Conservation (phyloP, 2,888 invertebrate genomes). For the Catonia carolina region DNA sequence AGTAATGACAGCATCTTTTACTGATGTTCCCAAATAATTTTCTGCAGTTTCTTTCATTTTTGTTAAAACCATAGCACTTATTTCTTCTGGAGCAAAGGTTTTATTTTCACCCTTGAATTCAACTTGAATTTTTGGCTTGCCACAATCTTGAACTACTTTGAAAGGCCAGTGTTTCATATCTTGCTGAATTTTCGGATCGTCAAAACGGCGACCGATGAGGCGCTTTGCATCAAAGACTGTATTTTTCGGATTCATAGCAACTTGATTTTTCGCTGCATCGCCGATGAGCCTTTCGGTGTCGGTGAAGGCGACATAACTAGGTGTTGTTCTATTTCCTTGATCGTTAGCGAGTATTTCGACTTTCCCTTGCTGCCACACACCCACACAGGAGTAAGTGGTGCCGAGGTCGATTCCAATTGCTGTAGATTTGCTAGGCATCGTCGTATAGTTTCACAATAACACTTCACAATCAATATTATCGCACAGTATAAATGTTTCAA, state of each 20-base stretch:
- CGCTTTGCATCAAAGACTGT: too few relatives aligned
- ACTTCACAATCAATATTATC: too few relatives aligned
- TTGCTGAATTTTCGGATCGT: constrained; percentile 61
- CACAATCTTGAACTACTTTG: constrained; percentile 66
- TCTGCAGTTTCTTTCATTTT: constrained; percentile 49
- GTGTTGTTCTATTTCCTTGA: too few relatives aligned
- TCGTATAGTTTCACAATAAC: too few relatives aligned
- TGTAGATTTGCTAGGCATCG: constrained; percentile 43
- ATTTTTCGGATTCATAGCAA: too few relatives aligned
- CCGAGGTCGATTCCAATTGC: constrained; percentile 75
- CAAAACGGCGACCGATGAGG: too few relatives aligned
- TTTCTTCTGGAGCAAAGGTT: too few relatives aligned
- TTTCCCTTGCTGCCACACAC: constrained; percentile 39
- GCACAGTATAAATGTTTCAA: too few relatives aligned
- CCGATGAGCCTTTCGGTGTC: too few relatives aligned
- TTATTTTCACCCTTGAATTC: constrained; percentile 59
- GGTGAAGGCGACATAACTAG: too few relatives aligned
- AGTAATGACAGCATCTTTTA: constrained; percentile 67
- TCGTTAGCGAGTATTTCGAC: constrained; percentile 64
- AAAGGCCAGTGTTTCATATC: constrained; percentile 85
- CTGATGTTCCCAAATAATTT: constrained; percentile 46
- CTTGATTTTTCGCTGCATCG: constrained; percentile 59
- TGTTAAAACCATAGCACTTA: constrained; percentile 66
- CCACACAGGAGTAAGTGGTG: too few relatives aligned
- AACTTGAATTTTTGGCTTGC: constrained; percentile 60